These are phyloP conservation scores for Sesamia nonagrioides DNA, from an alignment of 1,140 invertebrate species.

Conservation along the genomic window DNA sequence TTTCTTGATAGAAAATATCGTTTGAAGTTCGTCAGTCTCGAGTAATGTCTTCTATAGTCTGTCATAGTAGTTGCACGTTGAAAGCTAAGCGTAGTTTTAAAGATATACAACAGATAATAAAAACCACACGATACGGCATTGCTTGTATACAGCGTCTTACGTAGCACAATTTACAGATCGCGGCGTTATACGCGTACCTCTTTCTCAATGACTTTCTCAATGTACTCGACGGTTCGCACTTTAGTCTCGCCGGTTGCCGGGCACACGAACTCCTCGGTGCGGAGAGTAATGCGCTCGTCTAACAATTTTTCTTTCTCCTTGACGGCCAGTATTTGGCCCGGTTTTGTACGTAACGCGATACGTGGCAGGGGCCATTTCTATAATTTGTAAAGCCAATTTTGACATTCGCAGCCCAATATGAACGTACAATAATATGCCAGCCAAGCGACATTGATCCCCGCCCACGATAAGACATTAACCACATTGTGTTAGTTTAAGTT, in stretches of 20 bases:
- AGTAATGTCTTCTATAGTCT: slow-evolving; percentile 42
- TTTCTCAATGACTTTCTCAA: slow-evolving; percentile 98
- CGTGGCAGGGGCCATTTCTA: slow-evolving; percentile 90
- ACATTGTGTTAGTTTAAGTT: slow-evolving; percentile 55
- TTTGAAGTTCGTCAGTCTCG: slow-evolving; percentile 40
- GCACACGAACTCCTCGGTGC: slow-evolving; percentile 96
- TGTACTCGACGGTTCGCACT: slow-evolving; percentile 96
- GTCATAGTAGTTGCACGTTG: slow-evolving; percentile 68
- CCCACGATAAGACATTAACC: slow-evolving; percentile 55
- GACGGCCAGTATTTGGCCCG: slow-evolving; percentile 93
- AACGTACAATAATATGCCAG: slow-evolving; percentile 68
- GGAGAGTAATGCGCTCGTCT: slow-evolving; percentile 94
- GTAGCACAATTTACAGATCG: slow-evolving; percentile 78
- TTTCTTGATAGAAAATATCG: slow-evolving; percentile 38
- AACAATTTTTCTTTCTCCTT: slow-evolving; percentile 96
- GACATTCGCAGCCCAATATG: slow-evolving; percentile 77
- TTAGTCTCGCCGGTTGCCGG: slow-evolving; percentile 94
- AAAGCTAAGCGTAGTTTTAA: slow-evolving; percentile 82
- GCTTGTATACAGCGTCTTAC: slow-evolving; percentile 79
- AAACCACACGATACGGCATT: slow-evolving; percentile 83
- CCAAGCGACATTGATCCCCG: slow-evolving; percentile 73
- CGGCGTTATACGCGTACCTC: slow-evolving; percentile 91
- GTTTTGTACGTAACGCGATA: slow-evolving; percentile 94
- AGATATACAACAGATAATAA: slow-evolving; percentile 74
- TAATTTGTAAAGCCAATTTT: slow-evolving; percentile 85